A percentile compares a stretch with the other conserved stretches of the same genome.
phyloP scores from a whole-genome alignment of 2,797 vertebrate species.

The Lateolabrax maculatus region DNA sequence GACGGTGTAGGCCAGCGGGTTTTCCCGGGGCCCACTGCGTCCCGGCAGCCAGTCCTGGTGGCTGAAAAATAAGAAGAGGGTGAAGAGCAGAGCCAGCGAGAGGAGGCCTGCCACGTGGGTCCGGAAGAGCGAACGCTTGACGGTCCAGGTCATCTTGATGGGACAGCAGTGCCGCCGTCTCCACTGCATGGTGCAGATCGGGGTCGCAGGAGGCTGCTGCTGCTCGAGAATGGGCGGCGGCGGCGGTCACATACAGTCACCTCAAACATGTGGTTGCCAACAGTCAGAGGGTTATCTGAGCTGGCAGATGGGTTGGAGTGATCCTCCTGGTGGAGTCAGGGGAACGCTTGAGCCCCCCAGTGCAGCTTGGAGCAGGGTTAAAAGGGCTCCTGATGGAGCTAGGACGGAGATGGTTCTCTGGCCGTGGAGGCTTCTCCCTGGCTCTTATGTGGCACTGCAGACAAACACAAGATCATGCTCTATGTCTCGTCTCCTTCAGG shows the following conservation, averaged over 20 bases:
- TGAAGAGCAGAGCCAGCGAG: conserved; percentile 93
- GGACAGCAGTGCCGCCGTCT: conserved; percentile 96
- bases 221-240: conserved; percentile 75
- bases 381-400: conserved; percentile 52
- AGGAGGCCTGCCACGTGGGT: conserved; percentile 93
- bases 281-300: conserved; percentile 77
- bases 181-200: conserved; percentile 96
- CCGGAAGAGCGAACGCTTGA: conserved; percentile 94
- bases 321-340: conserved; percentile 68
- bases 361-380: conserved; percentile 48
- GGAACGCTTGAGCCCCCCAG: conserved; percentile 48
- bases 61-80: conserved; percentile 93
- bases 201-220: conserved; percentile 64
- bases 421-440: conserved; percentile 65
- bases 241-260: conserved; percentile 77
- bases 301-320: conserved; percentile 71
- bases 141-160: conserved; percentile 97
- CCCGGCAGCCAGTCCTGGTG: conserved; percentile 95
- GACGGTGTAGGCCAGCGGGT: conserved; percentile 92
- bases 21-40: conserved; percentile 91
- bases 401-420: conserved; percentile 62
- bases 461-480: conserved; percentile 75
- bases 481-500: conserved; percentile 69
- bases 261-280: conserved; percentile 85
- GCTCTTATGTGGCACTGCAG: conserved; percentile 70